These are phyloP conservation scores for Murina feae DNA, from an alignment of 2,113 vertebrate species.

Conservation along the genomic window DNA sequence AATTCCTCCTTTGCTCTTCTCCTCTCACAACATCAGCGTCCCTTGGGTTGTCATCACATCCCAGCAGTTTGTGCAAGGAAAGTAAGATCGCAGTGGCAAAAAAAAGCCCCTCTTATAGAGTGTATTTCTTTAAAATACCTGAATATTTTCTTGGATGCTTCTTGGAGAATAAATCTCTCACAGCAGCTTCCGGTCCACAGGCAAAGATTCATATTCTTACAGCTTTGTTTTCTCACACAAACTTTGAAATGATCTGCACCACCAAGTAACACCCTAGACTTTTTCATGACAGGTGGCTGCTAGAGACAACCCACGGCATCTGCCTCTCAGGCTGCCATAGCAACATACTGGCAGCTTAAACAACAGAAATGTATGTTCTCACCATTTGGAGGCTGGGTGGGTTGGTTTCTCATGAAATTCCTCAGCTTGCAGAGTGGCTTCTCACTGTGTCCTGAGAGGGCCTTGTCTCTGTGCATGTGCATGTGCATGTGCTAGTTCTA, in stretches of 20 bases:
- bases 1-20: neutral
- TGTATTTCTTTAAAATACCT: slow-evolving; percentile 18
- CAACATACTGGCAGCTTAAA: neutral
- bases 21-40: neutral
- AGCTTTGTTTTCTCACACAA: neutral
- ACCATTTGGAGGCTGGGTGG: neutral
- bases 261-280: neutral
- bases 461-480: neutral
- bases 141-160: neutral
- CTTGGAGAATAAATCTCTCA: neutral
- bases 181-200: neutral
- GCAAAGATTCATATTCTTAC: neutral
- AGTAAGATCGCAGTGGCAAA: neutral
- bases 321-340: neutral
- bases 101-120: neutral
- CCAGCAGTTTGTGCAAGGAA: neutral
- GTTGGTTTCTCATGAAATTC: neutral
- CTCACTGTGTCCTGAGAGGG: neutral
- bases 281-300: neutral
- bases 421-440: neutral
- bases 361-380: neutral
- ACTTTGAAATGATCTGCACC: neutral
- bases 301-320: neutral
- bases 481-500: fast-evolving
- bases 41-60: slow-evolving; percentile 12